phyloP scores from a whole-genome alignment of 1,140 invertebrate species.

The Leptonema lineaticorne region DNA sequence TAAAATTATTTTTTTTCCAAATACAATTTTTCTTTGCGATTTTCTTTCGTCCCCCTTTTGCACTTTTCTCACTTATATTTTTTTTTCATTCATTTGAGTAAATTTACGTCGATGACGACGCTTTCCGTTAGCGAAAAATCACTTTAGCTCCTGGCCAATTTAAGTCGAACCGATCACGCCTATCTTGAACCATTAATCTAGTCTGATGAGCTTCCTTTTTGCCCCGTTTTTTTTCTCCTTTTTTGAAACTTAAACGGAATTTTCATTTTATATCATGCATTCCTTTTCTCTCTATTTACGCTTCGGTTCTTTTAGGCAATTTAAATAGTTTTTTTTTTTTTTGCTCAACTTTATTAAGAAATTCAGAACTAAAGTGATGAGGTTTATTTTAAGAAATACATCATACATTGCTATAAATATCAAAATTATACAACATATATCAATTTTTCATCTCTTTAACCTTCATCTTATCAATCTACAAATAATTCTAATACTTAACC shows the following conservation, averaged over 20 bases:
- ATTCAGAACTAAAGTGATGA: not conserved
- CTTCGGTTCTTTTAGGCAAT: not conserved
- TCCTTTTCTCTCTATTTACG: too few species aligned
- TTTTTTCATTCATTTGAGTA: too few species aligned
- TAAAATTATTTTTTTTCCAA: too few species aligned
- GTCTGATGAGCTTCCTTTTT: slow-evolving; percentile 3
- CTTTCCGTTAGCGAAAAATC: slow-evolving; percentile 8
- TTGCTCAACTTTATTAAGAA: not conserved
- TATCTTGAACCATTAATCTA: slow-evolving; percentile 19
- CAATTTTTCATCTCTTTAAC: not conserved
- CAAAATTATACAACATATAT: not conserved
- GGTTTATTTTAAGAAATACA: not conserved
- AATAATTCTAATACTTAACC: too few species aligned
- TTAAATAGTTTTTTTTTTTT: not conserved
- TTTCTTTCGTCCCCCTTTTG: too few species aligned
- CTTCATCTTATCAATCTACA: too few species aligned
- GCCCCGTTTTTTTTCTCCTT: not conserved
- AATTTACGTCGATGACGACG: too few species aligned
- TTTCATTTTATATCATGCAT: too few species aligned
- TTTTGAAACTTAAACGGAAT: not conserved
- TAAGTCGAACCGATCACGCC: slow-evolving; percentile 19
- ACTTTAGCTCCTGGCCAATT: slow-evolving; percentile 16
- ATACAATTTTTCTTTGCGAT: too few species aligned
- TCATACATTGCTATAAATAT: not conserved
- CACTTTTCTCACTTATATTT: too few species aligned